Evolutionary conservation across 2,113 vertebrate species (phyloP).

Genomic region (Burhinus oedicnemus): DNA sequence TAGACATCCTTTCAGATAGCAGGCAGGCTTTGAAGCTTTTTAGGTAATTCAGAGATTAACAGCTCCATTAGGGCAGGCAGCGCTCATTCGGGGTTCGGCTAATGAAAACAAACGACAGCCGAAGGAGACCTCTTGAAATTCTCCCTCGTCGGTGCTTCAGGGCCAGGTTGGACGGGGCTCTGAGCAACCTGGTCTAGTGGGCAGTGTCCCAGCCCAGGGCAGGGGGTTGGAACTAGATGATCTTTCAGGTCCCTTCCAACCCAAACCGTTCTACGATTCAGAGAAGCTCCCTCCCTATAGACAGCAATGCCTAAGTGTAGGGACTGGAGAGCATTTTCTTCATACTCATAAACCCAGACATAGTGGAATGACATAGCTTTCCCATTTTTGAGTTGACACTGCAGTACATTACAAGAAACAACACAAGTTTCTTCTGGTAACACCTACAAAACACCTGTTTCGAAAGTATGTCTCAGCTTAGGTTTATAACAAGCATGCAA

Average conservation of each 20-base stretch:
- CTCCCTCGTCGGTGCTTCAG: fast-evolving
- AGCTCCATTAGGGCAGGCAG: background rate
- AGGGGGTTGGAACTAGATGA: background rate
- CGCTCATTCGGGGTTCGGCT: fast-evolving
- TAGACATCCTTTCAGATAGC: background rate
- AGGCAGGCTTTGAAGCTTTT: background rate
- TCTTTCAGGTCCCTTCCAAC: background rate
- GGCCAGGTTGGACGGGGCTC: background rate
- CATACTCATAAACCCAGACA: fast-evolving
- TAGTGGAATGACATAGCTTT: fast-evolving
- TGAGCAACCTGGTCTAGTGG: background rate
- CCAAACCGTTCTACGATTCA: background rate
- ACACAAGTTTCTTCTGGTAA: background rate
- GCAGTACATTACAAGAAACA: background rate
- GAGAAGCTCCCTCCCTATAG: fast-evolving
- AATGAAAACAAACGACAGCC: fast-evolving
- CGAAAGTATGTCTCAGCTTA: background rate
- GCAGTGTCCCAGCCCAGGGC: background rate
- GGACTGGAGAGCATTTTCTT: background rate
- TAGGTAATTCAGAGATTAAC: background rate
- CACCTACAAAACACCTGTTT: background rate
- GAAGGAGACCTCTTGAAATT: fast-evolving
- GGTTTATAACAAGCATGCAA: background rate
- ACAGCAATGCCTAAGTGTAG: fast-evolving
- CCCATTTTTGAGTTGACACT: background rate